A percentile compares a stretch with the other conserved stretches of the same genome.
Conservation (phyloP, 2,113 vertebrate species). For the Spilogale gracilis region DNA sequence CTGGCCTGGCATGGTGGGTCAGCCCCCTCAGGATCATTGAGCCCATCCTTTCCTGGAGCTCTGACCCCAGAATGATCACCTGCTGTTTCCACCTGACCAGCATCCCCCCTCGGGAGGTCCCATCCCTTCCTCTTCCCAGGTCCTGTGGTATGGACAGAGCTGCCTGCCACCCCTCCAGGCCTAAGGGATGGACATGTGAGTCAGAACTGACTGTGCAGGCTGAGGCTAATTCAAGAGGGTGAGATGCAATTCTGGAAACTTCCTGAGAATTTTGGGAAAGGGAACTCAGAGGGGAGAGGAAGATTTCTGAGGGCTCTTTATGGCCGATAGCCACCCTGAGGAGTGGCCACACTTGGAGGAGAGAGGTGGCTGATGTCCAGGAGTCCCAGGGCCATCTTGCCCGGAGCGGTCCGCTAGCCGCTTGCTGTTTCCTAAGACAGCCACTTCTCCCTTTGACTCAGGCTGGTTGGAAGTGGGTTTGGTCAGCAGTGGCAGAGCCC, state of each 20-base stretch:
- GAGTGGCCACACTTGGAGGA: neutral
- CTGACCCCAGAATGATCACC: neutral
- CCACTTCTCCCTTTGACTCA: slow-evolving; percentile 48
- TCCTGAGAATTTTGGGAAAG: neutral
- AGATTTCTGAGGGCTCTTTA: neutral
- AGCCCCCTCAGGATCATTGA: neutral
- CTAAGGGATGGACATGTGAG: neutral
- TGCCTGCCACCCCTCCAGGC: neutral
- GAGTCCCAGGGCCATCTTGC: neutral
- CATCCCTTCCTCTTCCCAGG: neutral
- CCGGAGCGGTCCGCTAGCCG: neutral
- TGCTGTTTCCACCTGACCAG: neutral
- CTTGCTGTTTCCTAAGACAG: neutral
- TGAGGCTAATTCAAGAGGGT: neutral
- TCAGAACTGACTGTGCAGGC: neutral
- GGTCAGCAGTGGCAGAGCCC: neutral
- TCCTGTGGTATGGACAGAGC: neutral
- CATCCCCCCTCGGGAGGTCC: neutral
- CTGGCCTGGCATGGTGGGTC: neutral
- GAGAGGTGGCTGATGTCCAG: neutral
- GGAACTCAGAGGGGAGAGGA: neutral
- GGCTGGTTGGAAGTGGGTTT: neutral
- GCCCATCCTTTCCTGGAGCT: neutral
- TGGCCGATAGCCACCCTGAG: neutral
- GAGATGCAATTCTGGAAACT: neutral